A percentile compares a stretch with the other conserved stretches of the same genome.
Evolutionary conservation across 2,888 invertebrate genomes (phyloP).

Genomic region (Terebella lapidaria): DNA sequence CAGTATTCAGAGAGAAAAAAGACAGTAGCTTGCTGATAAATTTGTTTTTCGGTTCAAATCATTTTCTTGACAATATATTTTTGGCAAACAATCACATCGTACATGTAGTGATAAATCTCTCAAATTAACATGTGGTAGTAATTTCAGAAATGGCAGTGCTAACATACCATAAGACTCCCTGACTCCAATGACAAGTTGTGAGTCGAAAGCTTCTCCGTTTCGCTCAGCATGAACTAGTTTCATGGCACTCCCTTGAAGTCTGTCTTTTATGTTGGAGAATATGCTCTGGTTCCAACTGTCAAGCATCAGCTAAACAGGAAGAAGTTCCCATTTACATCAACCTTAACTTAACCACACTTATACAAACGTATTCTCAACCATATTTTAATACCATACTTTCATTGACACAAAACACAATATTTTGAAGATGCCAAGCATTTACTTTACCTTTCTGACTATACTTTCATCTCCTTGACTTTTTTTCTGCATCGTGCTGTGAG

Average conservation of each 20-base stretch:
- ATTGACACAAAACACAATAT: background rate
- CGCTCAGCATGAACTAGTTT: conserved; percentile 93
- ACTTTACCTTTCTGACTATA: conserved; percentile 75
- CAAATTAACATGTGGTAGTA: background rate
- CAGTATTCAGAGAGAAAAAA: too few relatives aligned
- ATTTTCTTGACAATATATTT: too few relatives aligned
- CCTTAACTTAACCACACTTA: too few relatives aligned
- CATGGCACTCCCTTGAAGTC: conserved; percentile 78
- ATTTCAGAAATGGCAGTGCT: background rate
- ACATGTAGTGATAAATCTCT: too few relatives aligned
- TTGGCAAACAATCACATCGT: too few relatives aligned
- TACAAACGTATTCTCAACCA: background rate
- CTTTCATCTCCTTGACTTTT: conserved; percentile 73
- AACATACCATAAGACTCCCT: conserved; percentile 86
- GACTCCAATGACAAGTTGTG: conserved; percentile 94
- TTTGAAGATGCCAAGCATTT: too few relatives aligned
- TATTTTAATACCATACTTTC: background rate
- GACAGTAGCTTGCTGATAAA: too few relatives aligned
- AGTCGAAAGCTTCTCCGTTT: conserved; percentile 96
- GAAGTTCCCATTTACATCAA: too few relatives aligned
- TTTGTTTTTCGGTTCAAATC: too few relatives aligned
- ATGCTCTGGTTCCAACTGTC: conserved; percentile 98
- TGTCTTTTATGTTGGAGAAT: conserved; percentile 88
- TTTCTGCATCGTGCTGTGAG: conserved; percentile 58
- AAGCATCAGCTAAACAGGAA: conserved; percentile 74